Evolutionary conservation across 2,888 invertebrate species (phyloP), one percentile per base, ranked within the genome.

Genomic region (Drosophila anomalata): DNA sequence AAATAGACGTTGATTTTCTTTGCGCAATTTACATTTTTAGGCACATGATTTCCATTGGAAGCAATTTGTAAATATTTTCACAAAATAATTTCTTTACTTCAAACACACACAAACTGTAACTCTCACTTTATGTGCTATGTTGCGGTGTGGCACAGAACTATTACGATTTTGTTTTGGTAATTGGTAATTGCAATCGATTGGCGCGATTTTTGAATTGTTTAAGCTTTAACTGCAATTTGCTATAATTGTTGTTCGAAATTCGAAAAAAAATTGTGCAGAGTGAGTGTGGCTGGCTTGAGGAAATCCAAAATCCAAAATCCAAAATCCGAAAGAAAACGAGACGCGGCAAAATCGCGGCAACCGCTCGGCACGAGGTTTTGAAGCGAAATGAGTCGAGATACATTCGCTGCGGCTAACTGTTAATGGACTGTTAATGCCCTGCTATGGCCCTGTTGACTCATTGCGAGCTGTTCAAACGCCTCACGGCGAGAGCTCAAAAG

Each of bases 11-110:
- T 85, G 82, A 78, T 82, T 82, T 82, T 82, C 82, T 81, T 87
- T 79, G 86, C 82, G 88, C 79, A 88, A 88, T 88, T 88, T 88
- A 84, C 87, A 85, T 88, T 87, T 88, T 84, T 84, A 88, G 89
- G 86, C 86, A 88, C 86, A 86, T 88, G 78, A 87, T 88, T 88
- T 86, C 73, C 82, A 88, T 79, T 87, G 78, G 69, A 81, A 88
- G 87, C 75, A 72, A 79, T 87, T 86, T 80, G 75, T 77, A 73
- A 77, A 79, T 81, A 73, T 74, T 79, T 73, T 72, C 74, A 78
- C 76, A 84, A 80, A 84, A 78, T 83, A 85, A 75, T 61, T 62
- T 44, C 57, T 73, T 66, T 56, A n/a, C 53, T 1, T 17, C 17
- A 17, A 17, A 17, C 59, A 46, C 14, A 55, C 55, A 55, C 44